These are phyloP conservation scores for Pyrrhia umbra DNA, from an alignment of 2,888 invertebrate species.

Conservation along the genomic window DNA sequence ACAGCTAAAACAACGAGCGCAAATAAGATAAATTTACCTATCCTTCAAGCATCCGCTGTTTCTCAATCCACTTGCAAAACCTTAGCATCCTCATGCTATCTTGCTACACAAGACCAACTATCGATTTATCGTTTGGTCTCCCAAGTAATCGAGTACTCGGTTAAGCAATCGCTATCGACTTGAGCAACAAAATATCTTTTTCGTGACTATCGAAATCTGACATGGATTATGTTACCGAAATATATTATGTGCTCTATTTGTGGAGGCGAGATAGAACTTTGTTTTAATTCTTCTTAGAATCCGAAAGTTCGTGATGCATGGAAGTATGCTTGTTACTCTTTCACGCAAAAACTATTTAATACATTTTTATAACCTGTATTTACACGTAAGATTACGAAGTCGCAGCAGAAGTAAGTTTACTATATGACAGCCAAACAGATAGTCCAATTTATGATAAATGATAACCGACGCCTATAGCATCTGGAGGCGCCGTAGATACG, in stretches of 20 bases:
- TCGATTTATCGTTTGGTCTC: constrained; percentile 44
- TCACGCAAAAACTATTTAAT: too few relatives aligned
- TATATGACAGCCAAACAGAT: too few relatives aligned
- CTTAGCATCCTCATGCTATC: constrained; percentile 46
- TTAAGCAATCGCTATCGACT: constrained; percentile 49
- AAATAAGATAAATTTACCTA: constrained; percentile 18
- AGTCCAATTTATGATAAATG: too few relatives aligned
- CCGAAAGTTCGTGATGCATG: too few relatives aligned
- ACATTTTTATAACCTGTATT: too few relatives aligned
- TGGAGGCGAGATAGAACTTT: not conserved
- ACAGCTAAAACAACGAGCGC: not conserved
- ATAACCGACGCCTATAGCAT: too few relatives aligned
- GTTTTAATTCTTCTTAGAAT: not conserved
- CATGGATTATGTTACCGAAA: constrained; percentile 2
- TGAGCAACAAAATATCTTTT: constrained; percentile 69
- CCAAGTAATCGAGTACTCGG: constrained; percentile 14
- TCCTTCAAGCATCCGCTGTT: constrained; percentile 44
- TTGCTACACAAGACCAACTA: constrained; percentile 44
- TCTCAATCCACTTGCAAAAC: constrained; percentile 67
- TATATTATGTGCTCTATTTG: constrained; percentile 3
- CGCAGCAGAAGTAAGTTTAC: too few relatives aligned
- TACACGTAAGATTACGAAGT: too few relatives aligned
- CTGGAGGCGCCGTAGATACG: too few relatives aligned
- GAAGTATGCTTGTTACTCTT: too few relatives aligned
- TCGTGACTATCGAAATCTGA: constrained; percentile 29